phyloP scores from a whole-genome alignment of 30 jellyfish, hydroid and myxozoan species.

The Hydractinia echinata region DNA sequence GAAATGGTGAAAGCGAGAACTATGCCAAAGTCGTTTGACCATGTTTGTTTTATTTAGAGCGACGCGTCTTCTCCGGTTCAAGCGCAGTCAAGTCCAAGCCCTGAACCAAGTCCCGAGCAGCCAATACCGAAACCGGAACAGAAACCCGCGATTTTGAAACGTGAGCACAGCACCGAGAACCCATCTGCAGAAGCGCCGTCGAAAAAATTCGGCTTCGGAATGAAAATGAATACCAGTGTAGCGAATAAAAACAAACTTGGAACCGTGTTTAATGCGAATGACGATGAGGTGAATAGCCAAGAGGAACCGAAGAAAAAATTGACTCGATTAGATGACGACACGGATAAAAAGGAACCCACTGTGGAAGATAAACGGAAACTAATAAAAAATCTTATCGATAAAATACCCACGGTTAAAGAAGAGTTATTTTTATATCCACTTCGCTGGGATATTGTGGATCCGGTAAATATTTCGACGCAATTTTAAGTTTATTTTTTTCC shows the following conservation, averaged over 20 bases:
- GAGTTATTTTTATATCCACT: constrained; percentile 78
- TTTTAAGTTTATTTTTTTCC: background rate
- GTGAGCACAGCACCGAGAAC: constrained; percentile 44
- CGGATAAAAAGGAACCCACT: constrained; percentile 29
- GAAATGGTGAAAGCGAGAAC: too few relatives aligned
- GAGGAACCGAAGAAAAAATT: constrained; percentile 60
- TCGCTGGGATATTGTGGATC: constrained; percentile 95
- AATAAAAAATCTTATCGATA: constrained; percentile 75
- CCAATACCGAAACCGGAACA: background rate
- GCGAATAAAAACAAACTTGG: constrained; percentile 77
- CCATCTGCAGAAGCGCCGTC: constrained; percentile 63
- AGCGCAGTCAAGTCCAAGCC: constrained; percentile 1
- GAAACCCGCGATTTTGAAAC: constrained; percentile 35
- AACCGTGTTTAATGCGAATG: constrained; percentile 84
- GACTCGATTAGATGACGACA: constrained; percentile 57
- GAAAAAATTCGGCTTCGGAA: constrained; percentile 89
- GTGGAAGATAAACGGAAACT: constrained; percentile 88
- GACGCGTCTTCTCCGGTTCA: constrained; percentile 34
- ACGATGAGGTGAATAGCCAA: constrained; percentile 56
- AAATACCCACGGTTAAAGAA: constrained; percentile 96
- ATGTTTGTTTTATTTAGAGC: background rate
- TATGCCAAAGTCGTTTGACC: background rate
- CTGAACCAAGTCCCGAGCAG: constrained; percentile 28
- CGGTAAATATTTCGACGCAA: constrained; percentile 32
- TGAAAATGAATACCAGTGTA: constrained; percentile 62